Evolutionary conservation across 2,113 vertebrate species (phyloP).

Genomic region (Eurypyga helias): DNA sequence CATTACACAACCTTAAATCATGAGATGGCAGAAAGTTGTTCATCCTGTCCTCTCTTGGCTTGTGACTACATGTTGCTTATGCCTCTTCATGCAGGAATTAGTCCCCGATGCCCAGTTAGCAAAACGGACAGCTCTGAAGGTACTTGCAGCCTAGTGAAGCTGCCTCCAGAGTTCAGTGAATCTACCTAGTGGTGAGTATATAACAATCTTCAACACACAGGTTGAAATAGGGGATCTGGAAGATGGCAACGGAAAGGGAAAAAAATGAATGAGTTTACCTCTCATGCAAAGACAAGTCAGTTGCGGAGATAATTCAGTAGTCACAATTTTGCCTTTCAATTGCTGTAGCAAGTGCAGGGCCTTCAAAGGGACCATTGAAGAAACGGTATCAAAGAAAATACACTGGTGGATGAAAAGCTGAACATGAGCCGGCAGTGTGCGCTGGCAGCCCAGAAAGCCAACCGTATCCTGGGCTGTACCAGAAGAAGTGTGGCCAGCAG

Average conservation of each 20-base stretch:
- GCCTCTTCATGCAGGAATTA: neutral
- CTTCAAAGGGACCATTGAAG: neutral
- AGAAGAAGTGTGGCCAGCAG: too few relatives aligned
- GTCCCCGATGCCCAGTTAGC: accelerated
- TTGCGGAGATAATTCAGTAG: neutral
- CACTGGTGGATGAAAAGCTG: too few relatives aligned
- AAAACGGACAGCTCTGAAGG: neutral
- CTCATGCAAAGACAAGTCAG: slow-evolving; percentile 77
- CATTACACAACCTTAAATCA: neutral
- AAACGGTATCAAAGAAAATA: neutral
- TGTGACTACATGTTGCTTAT: neutral
- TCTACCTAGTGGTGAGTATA: slow-evolving; percentile 58
- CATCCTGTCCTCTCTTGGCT: neutral
- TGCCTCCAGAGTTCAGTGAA: slow-evolving; percentile 72
- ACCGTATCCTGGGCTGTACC: too few relatives aligned
- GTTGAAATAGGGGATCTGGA: slow-evolving; percentile 67
- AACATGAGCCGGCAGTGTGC: too few relatives aligned
- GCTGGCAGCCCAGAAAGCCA: too few relatives aligned
- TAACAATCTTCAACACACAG: neutral
- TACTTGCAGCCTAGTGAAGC: slow-evolving; percentile 50
- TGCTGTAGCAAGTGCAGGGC: accelerated
- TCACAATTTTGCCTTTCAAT: neutral
- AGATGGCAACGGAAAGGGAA: slow-evolving; percentile 54
- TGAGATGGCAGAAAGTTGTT: neutral
- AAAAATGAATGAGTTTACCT: slow-evolving; percentile 68